Base-by-base conservation (phyloP, 2,888 invertebrate genomes). In the Drosophila koepferae region DNA sequence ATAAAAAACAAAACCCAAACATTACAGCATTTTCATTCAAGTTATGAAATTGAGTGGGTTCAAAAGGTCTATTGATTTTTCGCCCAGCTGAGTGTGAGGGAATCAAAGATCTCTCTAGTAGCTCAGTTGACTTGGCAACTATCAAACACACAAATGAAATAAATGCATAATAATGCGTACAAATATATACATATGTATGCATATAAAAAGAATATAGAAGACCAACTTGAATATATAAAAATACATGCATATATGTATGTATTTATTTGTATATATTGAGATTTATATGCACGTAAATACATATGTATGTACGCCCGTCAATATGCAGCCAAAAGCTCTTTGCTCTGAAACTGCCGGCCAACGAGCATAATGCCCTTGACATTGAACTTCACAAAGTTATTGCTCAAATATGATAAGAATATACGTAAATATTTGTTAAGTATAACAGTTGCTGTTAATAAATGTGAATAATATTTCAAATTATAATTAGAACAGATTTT, bases 301-400 rank as follows among this genome's bases (percentile, higher is more conserved):
- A 28, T 3, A 34, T 1, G 12, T 34, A 2, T 49, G 31, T 49
- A n/a, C 18, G 49, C 31, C 34, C 18, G 31, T 49, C 6, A 31
- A 34, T 53, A 20, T 3, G 9, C 43, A 16, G 3, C 2, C 62
- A 63, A 40, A 65, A 56, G 56, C 75, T 77, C 9, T 8, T 9
- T 69, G 77, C 20, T 77, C 16, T 28, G 7, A 43, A 34, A 77
- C 58, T 61, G 23, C 46, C 46, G 60, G 59, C 43, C 14, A 20
- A 28, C 34, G 9, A 43, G 20, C 23, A 23, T 18, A 58, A 62
- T 72, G 63, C 62, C 77, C 72, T 77, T 77, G 76, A 77, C 76
- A 76, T 76, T 77, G 76, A 76, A 56, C 20, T 38, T 16, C 16
- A 34, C 23, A 10, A 28, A 51, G 23, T 23, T 7, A 6, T 16